phyloP scores from a whole-genome alignment of 2,113 vertebrate species.

The Chrysemys picta region DNA sequence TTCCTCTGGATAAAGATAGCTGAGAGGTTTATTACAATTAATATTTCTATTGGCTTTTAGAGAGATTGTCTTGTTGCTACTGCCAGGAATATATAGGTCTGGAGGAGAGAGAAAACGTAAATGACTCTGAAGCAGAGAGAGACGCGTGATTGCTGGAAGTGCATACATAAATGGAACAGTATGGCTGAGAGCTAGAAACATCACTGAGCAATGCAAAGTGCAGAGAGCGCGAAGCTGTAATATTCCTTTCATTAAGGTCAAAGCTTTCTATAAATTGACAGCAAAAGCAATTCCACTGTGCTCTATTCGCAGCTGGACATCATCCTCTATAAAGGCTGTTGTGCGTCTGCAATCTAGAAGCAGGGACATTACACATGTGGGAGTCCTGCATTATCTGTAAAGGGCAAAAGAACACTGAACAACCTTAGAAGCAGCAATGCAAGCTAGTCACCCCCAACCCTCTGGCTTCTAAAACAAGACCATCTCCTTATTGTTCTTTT shows the following conservation, averaged over 20 bases:
- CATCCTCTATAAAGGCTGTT: neutral
- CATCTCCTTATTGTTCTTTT: neutral
- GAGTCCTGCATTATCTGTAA: neutral
- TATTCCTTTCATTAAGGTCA: constrained; percentile 36
- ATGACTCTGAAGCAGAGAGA: neutral
- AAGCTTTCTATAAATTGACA: constrained; percentile 29
- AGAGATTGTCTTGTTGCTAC: neutral
- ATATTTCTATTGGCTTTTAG: constrained; percentile 26
- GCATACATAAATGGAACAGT: constrained; percentile 8
- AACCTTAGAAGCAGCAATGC: neutral
- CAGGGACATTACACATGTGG: neutral
- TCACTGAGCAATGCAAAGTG: constrained; percentile 23
- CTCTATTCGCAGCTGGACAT: constrained; percentile 5
- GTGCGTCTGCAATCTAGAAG: neutral
- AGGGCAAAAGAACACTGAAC: neutral
- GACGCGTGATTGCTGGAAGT: constrained; percentile 34
- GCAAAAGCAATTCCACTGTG: neutral
- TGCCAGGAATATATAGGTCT: neutral
- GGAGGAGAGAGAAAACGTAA: neutral
- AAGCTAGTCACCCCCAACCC: neutral
- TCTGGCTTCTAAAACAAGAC: neutral
- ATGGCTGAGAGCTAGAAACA: constrained; percentile 33
- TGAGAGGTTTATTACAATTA: neutral
- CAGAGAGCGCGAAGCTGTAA: constrained; percentile 31
- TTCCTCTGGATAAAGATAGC: neutral